phyloP scores from a whole-genome alignment of 1,140 invertebrate species.

The Scaptodrosophila lebanonensis region DNA sequence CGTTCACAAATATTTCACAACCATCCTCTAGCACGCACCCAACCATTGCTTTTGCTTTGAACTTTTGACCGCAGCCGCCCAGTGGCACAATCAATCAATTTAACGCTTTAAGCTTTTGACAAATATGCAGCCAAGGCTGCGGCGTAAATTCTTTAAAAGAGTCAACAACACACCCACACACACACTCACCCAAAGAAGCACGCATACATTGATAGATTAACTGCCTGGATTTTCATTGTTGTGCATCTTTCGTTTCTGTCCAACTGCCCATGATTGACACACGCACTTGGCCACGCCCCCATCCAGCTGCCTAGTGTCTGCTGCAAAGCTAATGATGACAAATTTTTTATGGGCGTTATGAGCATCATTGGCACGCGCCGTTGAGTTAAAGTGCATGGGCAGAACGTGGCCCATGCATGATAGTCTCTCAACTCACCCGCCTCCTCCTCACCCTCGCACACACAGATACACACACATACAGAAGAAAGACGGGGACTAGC shows the following conservation, averaged over 20 bases:
- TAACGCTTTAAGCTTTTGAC: conserved; percentile 67
- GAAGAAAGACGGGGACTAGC: neutral
- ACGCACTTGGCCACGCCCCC: conserved; percentile 9
- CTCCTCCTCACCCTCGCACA: too few species aligned
- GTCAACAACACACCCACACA: conserved; percentile 11
- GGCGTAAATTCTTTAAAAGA: conserved; percentile 60
- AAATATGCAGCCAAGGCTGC: conserved; percentile 52
- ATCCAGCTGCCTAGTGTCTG: conserved; percentile 35
- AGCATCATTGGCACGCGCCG: conserved; percentile 42
- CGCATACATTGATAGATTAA: conserved; percentile 56
- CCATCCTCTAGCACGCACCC: neutral
- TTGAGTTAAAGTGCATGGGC: conserved; percentile 58
- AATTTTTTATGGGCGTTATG: conserved; percentile 74
- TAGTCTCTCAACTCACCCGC: too few species aligned
- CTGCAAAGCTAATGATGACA: conserved; percentile 66
- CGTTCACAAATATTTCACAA: too few species aligned
- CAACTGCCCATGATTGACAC: conserved; percentile 36
- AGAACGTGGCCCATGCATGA: conserved; percentile 18
- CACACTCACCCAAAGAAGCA: neutral
- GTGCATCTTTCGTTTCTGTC: neutral
- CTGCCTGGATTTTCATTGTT: conserved; percentile 20
- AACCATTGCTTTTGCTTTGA: conserved; percentile 4
- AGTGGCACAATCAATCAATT: conserved; percentile 66
- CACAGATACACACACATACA: too few species aligned
- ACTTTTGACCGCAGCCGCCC: conserved; percentile 29